Percentiles rank a stretch among this genome's conserved stretches.
phyloP scores from a whole-genome alignment of 2,113 vertebrate species.

The Petromus typicus region DNA sequence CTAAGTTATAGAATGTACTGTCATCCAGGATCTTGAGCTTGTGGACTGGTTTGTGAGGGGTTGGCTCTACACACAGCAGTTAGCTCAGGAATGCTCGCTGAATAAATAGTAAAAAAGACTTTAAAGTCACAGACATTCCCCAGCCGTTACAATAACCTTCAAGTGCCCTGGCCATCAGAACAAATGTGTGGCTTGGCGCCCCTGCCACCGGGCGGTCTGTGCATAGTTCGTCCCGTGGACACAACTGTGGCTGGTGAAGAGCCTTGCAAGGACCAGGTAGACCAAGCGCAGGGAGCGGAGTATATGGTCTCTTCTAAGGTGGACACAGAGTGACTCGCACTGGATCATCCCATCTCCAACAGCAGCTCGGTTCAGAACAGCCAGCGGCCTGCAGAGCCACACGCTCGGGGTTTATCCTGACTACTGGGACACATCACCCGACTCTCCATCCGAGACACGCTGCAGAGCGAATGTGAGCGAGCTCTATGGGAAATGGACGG shows the following conservation, averaged over 20 bases:
- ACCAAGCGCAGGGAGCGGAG: background rate
- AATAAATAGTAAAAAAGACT: background rate
- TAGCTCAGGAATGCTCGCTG: background rate
- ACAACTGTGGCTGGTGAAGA: background rate
- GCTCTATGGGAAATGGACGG: background rate
- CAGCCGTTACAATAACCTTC: background rate
- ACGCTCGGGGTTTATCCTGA: background rate
- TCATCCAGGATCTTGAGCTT: background rate
- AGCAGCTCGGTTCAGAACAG: background rate
- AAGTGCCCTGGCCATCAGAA: background rate
- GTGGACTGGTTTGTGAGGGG: background rate
- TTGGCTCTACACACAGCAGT: background rate
- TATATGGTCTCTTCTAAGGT: background rate
- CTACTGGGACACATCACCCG: background rate
- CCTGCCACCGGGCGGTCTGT: no score
- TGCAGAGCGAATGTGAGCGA: background rate
- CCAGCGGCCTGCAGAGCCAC: background rate
- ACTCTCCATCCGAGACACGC: background rate
- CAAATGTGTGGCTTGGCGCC: background rate
- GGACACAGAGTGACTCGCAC: background rate
- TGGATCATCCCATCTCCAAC: background rate
- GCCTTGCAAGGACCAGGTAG: background rate
- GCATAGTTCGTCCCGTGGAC: background rate
- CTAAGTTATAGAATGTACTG: background rate
- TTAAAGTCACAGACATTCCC: background rate